A percentile compares a stretch with the other conserved stretches of the same genome.
Evolutionary conservation across 2,113 vertebrate genomes (phyloP).

Genomic region (Loxodonta africana): DNA sequence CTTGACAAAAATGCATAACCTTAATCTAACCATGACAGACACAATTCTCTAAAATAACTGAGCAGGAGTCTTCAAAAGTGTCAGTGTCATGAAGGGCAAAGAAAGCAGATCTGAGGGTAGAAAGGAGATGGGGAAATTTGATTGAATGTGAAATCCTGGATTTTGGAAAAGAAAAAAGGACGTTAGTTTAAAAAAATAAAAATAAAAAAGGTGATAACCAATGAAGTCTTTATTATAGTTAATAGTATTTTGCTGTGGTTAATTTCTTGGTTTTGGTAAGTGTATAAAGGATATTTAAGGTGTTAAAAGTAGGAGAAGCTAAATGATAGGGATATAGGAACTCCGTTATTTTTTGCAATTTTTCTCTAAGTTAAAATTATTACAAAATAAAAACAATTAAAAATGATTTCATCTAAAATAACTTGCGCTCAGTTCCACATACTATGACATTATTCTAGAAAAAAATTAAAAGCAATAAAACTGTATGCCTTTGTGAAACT

Average conservation of each 20-base stretch:
- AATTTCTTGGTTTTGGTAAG: slow-evolving; percentile 2
- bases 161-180: background rate
- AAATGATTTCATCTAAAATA: background rate
- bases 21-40: background rate
- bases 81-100: background rate
- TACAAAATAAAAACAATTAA: background rate
- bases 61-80: background rate
- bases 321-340: background rate
- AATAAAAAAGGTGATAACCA: background rate
- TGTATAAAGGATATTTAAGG: background rate
- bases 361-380: background rate
- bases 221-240: background rate
- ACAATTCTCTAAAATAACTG: background rate
- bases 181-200: background rate
- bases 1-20: background rate
- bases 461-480: slow-evolving; percentile 4
- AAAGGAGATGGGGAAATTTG: background rate
- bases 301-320: background rate
- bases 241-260: background rate
- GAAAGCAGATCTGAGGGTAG: background rate
- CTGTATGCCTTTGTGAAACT: background rate
- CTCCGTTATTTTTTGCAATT: background rate
- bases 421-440: background rate
- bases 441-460: background rate
- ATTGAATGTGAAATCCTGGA: background rate